phyloP scores from a whole-genome alignment of 2,113 vertebrate species.

The Forbesichthys agassizii region DNA sequence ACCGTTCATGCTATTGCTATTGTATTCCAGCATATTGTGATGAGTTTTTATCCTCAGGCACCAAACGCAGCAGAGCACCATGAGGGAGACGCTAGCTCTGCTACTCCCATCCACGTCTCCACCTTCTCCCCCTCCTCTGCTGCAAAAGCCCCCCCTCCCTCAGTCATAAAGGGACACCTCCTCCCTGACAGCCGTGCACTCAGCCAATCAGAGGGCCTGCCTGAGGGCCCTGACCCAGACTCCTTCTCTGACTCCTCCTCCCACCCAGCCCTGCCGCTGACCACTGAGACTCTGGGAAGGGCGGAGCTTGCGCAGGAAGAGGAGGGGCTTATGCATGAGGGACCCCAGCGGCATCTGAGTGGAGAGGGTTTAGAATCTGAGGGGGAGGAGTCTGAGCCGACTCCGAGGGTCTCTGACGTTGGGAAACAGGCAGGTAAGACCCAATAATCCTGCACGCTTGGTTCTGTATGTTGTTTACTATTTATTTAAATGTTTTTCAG shows the following conservation, averaged over 20 bases:
- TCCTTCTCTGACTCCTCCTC: constrained; percentile 72
- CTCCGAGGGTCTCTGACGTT: constrained; percentile 22
- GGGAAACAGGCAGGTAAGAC: constrained; percentile 64
- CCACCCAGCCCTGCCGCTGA: constrained; percentile 35
- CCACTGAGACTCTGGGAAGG: constrained; percentile 57
- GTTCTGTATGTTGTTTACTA: background rate
- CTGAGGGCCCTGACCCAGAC: constrained; percentile 48
- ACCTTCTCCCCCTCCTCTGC: background rate
- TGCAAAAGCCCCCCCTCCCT: constrained; percentile 23
- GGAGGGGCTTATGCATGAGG: constrained; percentile 31
- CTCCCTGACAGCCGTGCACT: constrained; percentile 25
- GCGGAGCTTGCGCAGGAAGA: constrained; percentile 24
- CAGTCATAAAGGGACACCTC: constrained; percentile 20
- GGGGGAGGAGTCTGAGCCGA: constrained; percentile 46
- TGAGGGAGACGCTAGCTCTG: constrained; percentile 14
- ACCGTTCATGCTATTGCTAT: background rate
- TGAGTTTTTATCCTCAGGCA: constrained; percentile 41
- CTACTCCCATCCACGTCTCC: constrained; percentile 6
- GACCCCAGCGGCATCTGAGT: background rate
- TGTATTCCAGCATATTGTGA: background rate
- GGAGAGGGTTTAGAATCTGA: constrained; percentile 29
- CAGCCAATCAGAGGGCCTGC: constrained; percentile 30
- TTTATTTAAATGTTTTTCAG: background rate
- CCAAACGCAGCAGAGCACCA: constrained; percentile 28
- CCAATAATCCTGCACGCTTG: background rate